These are phyloP conservation scores for Perca schrenkii DNA, from an alignment of 2,113 vertebrate genomes.

Conservation along the genomic window DNA sequence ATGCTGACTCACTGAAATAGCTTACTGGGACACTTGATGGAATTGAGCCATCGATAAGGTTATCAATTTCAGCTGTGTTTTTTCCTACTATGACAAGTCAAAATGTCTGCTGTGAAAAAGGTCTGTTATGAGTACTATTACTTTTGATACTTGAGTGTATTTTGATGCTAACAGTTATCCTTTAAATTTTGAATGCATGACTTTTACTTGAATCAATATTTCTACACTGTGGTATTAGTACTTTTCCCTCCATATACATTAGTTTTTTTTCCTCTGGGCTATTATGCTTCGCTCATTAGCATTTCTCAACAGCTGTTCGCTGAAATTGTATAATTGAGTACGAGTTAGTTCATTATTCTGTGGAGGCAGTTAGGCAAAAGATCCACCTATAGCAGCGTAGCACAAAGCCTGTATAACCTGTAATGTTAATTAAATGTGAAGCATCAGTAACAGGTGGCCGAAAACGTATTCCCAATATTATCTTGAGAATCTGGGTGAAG, in stretches of 20 bases:
- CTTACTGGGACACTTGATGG: too few relatives aligned
- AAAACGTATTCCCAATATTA: neutral
- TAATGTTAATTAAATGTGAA: slow-evolving; percentile 13
- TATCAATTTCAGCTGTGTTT: too few relatives aligned
- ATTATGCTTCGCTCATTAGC: slow-evolving; percentile 32
- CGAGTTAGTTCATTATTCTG: slow-evolving; percentile 20
- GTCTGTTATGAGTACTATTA: neutral
- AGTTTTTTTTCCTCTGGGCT: neutral
- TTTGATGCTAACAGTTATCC: neutral
- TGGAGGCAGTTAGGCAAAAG: slow-evolving; percentile 1
- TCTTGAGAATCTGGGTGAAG: neutral
- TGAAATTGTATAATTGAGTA: slow-evolving; percentile 28
- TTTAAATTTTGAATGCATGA: neutral
- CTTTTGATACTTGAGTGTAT: neutral
- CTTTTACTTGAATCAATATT: neutral
- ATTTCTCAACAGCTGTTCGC: slow-evolving; percentile 35
- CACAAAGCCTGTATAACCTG: neutral
- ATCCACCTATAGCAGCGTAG: slow-evolving; percentile 3
- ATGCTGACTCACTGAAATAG: too few relatives aligned
- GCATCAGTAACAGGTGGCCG: neutral
- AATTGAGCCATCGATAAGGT: too few relatives aligned
- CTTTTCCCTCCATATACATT: neutral
- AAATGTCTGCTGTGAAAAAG: neutral
- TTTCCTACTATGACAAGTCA: neutral
- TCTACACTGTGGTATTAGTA: neutral